These are phyloP conservation scores for Apis dorsata DNA, from an alignment of 1,140 invertebrate species.

Conservation along the genomic window DNA sequence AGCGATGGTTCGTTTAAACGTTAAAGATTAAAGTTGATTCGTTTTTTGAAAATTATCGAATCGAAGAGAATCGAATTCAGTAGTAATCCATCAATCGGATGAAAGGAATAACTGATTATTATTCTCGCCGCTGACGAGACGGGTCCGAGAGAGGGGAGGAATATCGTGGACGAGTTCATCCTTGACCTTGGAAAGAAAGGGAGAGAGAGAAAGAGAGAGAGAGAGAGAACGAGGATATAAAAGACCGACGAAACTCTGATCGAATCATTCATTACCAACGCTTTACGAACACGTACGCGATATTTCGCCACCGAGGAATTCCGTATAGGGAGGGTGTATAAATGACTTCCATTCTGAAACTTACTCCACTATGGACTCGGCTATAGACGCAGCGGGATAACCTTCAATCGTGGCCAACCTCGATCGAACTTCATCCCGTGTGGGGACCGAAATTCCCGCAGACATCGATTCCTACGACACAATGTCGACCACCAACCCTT, in stretches of 20 bases:
- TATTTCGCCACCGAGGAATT: constrained; percentile 41
- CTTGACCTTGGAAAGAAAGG: neutral
- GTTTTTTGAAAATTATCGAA: neutral
- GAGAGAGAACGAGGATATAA: neutral
- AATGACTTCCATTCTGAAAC: constrained; percentile 51
- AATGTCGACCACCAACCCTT: constrained; percentile 7
- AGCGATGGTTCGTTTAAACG: no score
- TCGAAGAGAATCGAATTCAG: no score
- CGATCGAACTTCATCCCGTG: constrained; percentile 53
- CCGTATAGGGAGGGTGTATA: constrained; percentile 13
- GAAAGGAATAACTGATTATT: neutral
- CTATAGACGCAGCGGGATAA: constrained; percentile 43
- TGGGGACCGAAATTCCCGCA: constrained; percentile 30
- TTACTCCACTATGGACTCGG: neutral
- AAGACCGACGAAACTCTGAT: constrained; percentile 32
- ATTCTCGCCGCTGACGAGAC: neutral
- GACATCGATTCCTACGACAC: neutral
- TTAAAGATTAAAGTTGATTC: no score
- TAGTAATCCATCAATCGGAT: no score
- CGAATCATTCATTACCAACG: constrained; percentile 53
- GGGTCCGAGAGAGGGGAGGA: neutral
- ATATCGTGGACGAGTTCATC: neutral
- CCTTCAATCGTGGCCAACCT: constrained; percentile 57
- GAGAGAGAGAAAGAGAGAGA: neutral
- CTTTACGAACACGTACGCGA: constrained; percentile 35